Percentiles rank a stretch among this genome's conserved stretches.
These are phyloP conservation scores for Stegastes partitus DNA, from an alignment of 2,113 vertebrate species.

Conservation along the genomic window DNA sequence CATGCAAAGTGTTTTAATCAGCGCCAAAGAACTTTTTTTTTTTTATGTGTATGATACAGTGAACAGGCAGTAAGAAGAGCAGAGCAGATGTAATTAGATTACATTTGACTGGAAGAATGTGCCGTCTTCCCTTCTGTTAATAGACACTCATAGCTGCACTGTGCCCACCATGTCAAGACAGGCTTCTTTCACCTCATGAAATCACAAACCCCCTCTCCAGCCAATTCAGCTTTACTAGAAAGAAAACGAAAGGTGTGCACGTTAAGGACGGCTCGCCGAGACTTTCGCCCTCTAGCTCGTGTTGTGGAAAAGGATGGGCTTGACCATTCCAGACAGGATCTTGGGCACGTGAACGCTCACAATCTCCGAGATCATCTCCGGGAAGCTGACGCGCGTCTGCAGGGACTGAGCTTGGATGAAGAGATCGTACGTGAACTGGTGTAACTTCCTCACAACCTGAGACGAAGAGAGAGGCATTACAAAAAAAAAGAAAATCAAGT, in stretches of 20 bases:
- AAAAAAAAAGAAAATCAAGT: conserved; percentile 3
- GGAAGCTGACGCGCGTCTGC: conserved; percentile 90
- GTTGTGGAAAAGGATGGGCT: conserved; percentile 94
- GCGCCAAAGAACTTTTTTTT: conserved; percentile 47
- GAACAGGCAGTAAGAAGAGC: conserved; percentile 56
- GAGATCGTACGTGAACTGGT: conserved; percentile 97
- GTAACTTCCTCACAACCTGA: conserved; percentile 94
- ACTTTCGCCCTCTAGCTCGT: conserved; percentile 66
- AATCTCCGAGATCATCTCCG: conserved; percentile 98
- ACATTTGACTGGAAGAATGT: conserved; percentile 61
- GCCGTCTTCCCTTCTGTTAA: conserved; percentile 32
- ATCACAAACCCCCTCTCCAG: background rate
- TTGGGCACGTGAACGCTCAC: conserved; percentile 97
- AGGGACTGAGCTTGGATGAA: conserved; percentile 92
- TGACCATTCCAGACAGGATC: conserved; percentile 96
- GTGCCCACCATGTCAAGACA: background rate
- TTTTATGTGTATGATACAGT: conserved; percentile 36
- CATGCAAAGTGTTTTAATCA: conserved; percentile 58
- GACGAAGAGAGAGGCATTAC: background rate
- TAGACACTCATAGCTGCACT: conserved; percentile 2
- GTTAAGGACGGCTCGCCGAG: background rate
- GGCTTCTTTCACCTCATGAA: conserved; percentile 26
- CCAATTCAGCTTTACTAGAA: background rate
- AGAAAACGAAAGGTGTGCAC: background rate
- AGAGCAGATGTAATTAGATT: conserved; percentile 53